phyloP scores from a whole-genome alignment of 2,888 invertebrate species.

The Vanessa cardui region DNA sequence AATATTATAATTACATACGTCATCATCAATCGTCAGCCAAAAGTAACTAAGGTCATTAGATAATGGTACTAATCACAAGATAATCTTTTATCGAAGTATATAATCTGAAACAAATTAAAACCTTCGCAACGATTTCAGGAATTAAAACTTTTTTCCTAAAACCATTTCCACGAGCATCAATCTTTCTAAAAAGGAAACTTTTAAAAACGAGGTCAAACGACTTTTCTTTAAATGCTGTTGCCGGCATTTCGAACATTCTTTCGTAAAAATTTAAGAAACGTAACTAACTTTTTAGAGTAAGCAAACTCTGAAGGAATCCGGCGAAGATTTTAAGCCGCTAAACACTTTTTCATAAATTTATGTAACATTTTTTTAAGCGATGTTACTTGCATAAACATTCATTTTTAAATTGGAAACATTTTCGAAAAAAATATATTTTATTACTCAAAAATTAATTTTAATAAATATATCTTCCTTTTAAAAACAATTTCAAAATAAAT shows the following conservation, averaged over 20 bases:
- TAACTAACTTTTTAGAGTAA: slow-evolving; percentile 24
- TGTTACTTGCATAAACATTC: background rate
- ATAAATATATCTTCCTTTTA: too few species aligned
- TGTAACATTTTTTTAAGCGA: slow-evolving; percentile 10
- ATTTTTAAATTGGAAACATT: background rate
- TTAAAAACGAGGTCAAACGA: slow-evolving; percentile 69
- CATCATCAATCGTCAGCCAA: too few species aligned
- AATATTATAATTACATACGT: too few species aligned
- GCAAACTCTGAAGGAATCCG: slow-evolving; percentile 41
- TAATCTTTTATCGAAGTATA: too few species aligned
- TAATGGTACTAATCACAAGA: too few species aligned
- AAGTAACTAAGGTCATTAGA: too few species aligned
- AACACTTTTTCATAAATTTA: slow-evolving; percentile 8
- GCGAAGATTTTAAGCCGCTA: slow-evolving; percentile 13
- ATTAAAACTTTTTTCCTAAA: slow-evolving; percentile 44
- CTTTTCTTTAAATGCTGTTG: slow-evolving; percentile 62
- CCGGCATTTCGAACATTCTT: slow-evolving; percentile 68
- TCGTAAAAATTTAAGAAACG: slow-evolving; percentile 45
- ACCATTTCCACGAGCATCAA: slow-evolving; percentile 69
- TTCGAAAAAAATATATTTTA: background rate
- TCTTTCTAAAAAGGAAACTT: slow-evolving; percentile 69
- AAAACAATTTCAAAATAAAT: too few species aligned
- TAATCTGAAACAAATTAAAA: too few species aligned
- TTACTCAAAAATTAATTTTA: too few species aligned
- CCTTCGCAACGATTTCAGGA: slow-evolving; percentile 9